Conservation (phyloP, 2,797 vertebrate genomes). For the Rhinatrema bivittatum region DNA sequence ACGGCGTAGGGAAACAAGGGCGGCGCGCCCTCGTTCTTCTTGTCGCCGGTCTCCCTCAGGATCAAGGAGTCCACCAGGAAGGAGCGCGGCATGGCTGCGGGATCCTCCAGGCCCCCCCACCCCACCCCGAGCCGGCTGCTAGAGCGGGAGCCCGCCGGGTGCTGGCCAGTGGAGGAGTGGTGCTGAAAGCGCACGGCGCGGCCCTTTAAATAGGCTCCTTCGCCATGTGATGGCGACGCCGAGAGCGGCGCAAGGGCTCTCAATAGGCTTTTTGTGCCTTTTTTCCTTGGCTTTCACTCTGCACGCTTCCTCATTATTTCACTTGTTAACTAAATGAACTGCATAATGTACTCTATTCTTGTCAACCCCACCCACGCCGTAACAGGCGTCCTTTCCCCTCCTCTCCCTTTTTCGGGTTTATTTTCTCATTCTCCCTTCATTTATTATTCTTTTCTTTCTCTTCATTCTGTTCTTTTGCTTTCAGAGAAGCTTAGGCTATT, state of each 20-base stretch:
- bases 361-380: conserved; percentile 97
- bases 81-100: conserved; percentile 79
- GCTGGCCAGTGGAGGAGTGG: conserved; percentile 87
- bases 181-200: conserved; percentile 77
- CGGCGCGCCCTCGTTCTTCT: conserved; percentile 70
- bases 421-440: conserved; percentile 74
- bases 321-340: conserved; percentile 99
- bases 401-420: conserved; percentile 65
- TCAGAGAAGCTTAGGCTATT: conserved; percentile 5
- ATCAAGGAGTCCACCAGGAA: conserved; percentile 97
- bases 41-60: conserved; percentile 81
- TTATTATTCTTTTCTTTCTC: conserved; percentile 70
- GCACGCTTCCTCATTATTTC: conserved; percentile 99
- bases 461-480: conserved; percentile 28
- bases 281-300: conserved; percentile 96
- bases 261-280: conserved; percentile 96
- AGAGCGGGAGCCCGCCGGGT: conserved; percentile 33
- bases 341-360: conserved; percentile 99
- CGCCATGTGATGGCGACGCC: conserved; percentile 91
- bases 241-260: conserved; percentile 76
- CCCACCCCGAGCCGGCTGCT: neutral
- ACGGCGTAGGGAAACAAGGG: conserved; percentile 89
- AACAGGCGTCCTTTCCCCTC: conserved; percentile 76
- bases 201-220: conserved; percentile 83
- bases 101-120: too few species aligned